Evolutionary conservation across 2,797 vertebrate species (phyloP), one percentile per base, ranked within the genome.

Genomic region (Poeciliopsis paucimaculata): DNA sequence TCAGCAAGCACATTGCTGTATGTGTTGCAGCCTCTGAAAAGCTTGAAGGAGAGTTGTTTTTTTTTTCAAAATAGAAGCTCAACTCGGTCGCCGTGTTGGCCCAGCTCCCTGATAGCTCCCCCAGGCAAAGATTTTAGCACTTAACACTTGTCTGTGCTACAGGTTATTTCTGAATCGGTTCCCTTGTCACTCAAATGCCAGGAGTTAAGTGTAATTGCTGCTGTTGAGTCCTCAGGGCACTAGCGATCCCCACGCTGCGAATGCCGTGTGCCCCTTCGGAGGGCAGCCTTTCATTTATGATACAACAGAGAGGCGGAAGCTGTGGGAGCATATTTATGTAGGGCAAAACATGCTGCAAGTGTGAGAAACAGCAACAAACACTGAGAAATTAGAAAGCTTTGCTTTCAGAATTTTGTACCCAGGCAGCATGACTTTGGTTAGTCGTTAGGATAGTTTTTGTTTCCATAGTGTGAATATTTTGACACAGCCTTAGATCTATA

Each of bases 81-180:
- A 43, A 64, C 84, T 76, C 73, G 64, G 72, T 77, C 86, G 79
- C 78, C 89, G 87, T 77, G 77, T 82, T 81, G 72, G 60, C 64
- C 76, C 20, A 0, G 77, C 87, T 81, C 62, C 46, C 47, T 45
- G 78, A 79, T 70, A 72, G 80, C 36, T n/a, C 77, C 92, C 83
- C 79, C 77, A 78, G 87, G 89, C 85, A 80, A 82, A 78, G 60
- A 82, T 76, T 86, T 88, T 64, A 81, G 82, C 88, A 86, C 79
- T 89, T 87, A 86, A 84, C 84, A 84, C 72, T 72, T 2, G 55
- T 76, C 75, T 46, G 47, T 70, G 82, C 87, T 73, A 82, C 79
- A 80, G 83, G 90, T 91, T 87, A 83, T 91, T 91, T 90, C 78
- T 51, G 86, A 90, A 91, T 89, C 78, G 82, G 84, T 87, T 80